These are phyloP conservation scores for Polypedilum vanderplanki DNA, from an alignment of 1,140 invertebrate genomes.

Conservation along the genomic window DNA sequence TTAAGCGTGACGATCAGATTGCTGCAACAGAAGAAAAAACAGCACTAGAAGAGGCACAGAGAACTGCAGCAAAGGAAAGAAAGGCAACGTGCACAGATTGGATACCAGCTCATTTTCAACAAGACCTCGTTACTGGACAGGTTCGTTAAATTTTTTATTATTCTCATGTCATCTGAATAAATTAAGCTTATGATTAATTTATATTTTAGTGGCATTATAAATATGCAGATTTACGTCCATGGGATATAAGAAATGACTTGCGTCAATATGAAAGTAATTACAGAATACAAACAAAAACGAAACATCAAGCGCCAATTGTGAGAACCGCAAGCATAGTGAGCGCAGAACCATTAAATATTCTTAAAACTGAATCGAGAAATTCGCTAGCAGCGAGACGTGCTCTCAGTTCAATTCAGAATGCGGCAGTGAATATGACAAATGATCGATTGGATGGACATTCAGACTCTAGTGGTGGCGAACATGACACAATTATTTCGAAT, in stretches of 20 bases:
- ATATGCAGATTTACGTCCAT: slow-evolving; percentile 65
- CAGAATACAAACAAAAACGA: slow-evolving; percentile 63
- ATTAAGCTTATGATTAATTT: slow-evolving; percentile 16
- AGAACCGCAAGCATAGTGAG: slow-evolving; percentile 55
- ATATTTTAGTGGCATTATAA: slow-evolving; percentile 63
- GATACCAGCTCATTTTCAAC: slow-evolving; percentile 63
- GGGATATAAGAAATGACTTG: slow-evolving; percentile 76
- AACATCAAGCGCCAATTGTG: slow-evolving; percentile 62
- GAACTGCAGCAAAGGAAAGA: slow-evolving; percentile 51
- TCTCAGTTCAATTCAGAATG: neutral
- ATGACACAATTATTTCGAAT: neutral
- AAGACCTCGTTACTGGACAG: slow-evolving; percentile 47
- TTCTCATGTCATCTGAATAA: neutral
- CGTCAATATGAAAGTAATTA: slow-evolving; percentile 72
- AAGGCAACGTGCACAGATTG: slow-evolving; percentile 56
- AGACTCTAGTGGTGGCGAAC: neutral
- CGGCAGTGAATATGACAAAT: neutral
- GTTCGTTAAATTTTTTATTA: slow-evolving; percentile 30
- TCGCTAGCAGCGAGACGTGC: slow-evolving; percentile 29
- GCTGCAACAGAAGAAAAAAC: slow-evolving; percentile 87
- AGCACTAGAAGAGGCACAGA: slow-evolving; percentile 76
- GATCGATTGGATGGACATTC: slow-evolving; percentile 19
- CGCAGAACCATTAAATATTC: slow-evolving; percentile 47
- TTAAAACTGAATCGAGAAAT: slow-evolving; percentile 31
- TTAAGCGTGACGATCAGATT: slow-evolving; percentile 68